phyloP scores from a whole-genome alignment of 2,888 invertebrate genomes.

The Tigriopus californicus region DNA sequence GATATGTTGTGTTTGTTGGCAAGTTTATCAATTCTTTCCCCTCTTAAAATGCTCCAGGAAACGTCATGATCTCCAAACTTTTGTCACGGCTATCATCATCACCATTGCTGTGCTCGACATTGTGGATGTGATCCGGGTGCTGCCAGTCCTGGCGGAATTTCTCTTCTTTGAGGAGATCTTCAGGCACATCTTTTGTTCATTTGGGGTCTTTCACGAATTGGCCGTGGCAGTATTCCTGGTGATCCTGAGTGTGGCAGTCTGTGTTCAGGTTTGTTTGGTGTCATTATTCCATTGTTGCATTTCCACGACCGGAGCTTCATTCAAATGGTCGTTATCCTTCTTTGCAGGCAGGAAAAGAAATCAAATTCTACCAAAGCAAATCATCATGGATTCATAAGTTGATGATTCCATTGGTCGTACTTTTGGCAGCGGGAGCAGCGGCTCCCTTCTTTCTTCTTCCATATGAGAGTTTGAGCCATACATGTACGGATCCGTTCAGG shows the following conservation, averaged over 20 bases:
- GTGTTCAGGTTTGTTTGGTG: conserved; percentile 1
- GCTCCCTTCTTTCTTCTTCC: background rate
- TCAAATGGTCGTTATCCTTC: background rate
- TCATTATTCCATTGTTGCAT: background rate
- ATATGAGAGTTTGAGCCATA: background rate
- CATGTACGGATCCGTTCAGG: background rate
- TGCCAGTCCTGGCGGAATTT: background rate
- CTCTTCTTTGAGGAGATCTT: background rate
- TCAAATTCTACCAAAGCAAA: background rate
- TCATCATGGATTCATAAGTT: conserved; percentile 3
- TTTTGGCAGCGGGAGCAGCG: conserved; percentile 1
- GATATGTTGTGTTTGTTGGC: no score
- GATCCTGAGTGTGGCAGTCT: conserved; percentile 4
- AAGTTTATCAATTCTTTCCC: no score
- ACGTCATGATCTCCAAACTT: background rate
- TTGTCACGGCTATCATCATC: conserved; percentile 7
- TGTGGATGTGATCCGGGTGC: background rate
- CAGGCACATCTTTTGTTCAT: conserved; percentile 6
- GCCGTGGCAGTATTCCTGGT: conserved; percentile 10
- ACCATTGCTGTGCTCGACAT: conserved; percentile 4
- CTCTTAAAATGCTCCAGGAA: background rate
- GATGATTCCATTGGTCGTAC: conserved; percentile 2
- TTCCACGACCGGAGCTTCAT: no score
- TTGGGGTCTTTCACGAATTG: conserved; percentile 9
- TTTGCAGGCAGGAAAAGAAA: conserved; percentile 10